These are phyloP conservation scores for Morone chrysops DNA, from an alignment of 2,113 vertebrate genomes.

Conservation along the genomic window DNA sequence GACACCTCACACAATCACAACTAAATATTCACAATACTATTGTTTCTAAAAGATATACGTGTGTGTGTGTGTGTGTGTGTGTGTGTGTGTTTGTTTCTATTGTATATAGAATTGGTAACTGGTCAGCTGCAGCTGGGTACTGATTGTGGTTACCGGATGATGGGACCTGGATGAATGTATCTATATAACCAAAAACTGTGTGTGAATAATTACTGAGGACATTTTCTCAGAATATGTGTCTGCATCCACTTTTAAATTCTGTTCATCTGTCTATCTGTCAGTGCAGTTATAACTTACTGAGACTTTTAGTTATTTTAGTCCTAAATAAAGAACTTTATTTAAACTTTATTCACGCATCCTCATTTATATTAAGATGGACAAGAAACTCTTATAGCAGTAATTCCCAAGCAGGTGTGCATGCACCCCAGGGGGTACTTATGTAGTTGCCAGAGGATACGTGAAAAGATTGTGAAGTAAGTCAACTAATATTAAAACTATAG, in stretches of 20 bases:
- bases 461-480: too few species aligned
- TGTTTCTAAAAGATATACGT: neutral
- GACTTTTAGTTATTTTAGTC: neutral
- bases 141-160: neutral
- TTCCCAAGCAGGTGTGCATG: too few species aligned
- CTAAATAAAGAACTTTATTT: neutral
- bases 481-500: too few species aligned
- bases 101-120: neutral
- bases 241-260: neutral
- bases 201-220: neutral
- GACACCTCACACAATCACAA: neutral
- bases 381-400: neutral
- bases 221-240: neutral
- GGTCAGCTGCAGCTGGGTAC: neutral
- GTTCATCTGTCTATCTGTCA: too few species aligned
- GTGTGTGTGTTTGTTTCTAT: neutral
- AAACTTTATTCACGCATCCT: neutral
- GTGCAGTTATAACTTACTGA: neutral
- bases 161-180: neutral
- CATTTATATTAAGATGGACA: neutral
- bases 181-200: neutral
- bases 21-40: neutral
- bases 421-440: too few species aligned
- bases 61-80: too few species aligned
- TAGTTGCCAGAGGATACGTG: too few species aligned